These are phyloP conservation scores for Macrotis lagotis DNA, from an alignment of 2,113 vertebrate genomes.

Conservation along the genomic window DNA sequence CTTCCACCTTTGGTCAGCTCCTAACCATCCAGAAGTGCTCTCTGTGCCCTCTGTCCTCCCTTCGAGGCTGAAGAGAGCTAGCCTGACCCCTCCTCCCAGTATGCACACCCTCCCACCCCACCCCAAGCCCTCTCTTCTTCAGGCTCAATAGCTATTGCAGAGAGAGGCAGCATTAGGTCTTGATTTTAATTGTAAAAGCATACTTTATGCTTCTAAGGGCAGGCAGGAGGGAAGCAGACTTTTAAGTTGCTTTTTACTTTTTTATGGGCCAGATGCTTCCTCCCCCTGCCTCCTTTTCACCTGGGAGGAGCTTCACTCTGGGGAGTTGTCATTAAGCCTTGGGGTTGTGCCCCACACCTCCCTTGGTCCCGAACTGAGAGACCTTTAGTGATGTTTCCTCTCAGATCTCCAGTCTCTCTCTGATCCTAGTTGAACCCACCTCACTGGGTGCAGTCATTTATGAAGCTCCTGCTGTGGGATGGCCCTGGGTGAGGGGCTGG, in stretches of 20 bases:
- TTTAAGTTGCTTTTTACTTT: background rate
- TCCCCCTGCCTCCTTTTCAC: background rate
- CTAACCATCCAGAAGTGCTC: too few species aligned
- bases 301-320: background rate
- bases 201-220: background rate
- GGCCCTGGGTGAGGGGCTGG: background rate
- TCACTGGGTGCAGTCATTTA: background rate
- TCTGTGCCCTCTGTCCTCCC: background rate
- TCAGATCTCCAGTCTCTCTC: too few species aligned
- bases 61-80: too few species aligned
- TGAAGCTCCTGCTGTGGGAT: background rate
- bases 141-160: background rate
- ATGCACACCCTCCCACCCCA: too few species aligned
- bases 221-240: background rate
- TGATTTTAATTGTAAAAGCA: background rate
- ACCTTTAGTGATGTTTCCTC: too few species aligned
- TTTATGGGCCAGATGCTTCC: background rate
- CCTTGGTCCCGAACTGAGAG: too few species aligned
- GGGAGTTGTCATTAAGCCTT: background rate
- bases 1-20: too few species aligned
- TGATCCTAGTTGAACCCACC: too few species aligned
- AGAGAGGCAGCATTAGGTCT: background rate
- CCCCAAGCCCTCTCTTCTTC: background rate
- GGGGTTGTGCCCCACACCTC: background rate
- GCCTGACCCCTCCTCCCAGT: too few species aligned